Evolutionary conservation across 2,888 invertebrate genomes (phyloP).

Genomic region (Syritta pipiens): DNA sequence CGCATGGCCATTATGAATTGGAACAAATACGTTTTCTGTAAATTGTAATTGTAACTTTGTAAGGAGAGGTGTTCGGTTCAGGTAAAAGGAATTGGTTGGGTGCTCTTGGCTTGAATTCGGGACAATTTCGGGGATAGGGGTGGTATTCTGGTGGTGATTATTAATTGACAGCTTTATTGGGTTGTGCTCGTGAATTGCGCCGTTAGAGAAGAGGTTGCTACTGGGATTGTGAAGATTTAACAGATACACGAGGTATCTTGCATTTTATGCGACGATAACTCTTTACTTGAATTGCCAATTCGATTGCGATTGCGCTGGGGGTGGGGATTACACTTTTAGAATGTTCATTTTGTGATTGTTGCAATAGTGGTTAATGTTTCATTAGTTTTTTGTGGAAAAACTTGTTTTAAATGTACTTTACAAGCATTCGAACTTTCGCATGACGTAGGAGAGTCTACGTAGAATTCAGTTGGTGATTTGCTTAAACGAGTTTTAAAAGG

Average conservation of each 20-base stretch:
- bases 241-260: not conserved
- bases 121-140: conserved; percentile 35
- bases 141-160: conserved; percentile 70
- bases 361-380: not conserved
- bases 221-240: conserved; percentile 9
- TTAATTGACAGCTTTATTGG: conserved; percentile 76
- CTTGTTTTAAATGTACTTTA: no score
- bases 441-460: no score
- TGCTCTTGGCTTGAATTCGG: conserved; percentile 28
- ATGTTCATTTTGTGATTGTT: not conserved
- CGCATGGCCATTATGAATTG: conserved; percentile 65
- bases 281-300: not conserved
- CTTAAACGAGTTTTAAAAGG: no score
- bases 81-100: conserved; percentile 27
- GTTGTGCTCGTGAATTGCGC: conserved; percentile 46
- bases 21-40: conserved; percentile 66
- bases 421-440: no score
- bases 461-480: no score
- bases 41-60: conserved; percentile 58
- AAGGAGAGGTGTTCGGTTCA: conserved; percentile 34
- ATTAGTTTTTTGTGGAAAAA: no score
- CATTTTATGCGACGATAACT: not conserved
- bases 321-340: not conserved
- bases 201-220: conserved; percentile 9
- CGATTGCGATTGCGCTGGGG: not conserved